Conservation (phyloP, 2,888 invertebrate genomes). For the Dryocosmus kuriphilus region DNA sequence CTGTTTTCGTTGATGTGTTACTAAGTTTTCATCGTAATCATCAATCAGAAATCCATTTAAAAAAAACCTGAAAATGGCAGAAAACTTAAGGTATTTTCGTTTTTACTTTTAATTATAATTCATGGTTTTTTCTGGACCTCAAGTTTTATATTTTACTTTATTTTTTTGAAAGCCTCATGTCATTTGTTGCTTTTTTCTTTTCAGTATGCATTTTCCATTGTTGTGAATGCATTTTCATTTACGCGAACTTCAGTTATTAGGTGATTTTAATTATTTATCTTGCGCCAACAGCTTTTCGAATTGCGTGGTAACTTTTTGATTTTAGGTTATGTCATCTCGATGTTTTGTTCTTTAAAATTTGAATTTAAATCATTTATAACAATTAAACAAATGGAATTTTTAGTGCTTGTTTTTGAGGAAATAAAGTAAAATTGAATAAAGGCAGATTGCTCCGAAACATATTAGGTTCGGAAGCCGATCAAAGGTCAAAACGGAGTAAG, state of each 20-base stretch:
- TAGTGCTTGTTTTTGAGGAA: not conserved
- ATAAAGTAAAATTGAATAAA: not conserved
- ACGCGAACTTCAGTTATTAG: not conserved
- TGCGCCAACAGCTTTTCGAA: not conserved
- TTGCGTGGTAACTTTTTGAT: not conserved
- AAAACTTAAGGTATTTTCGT: not conserved
- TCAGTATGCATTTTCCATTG: not conserved
- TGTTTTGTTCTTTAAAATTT: not conserved
- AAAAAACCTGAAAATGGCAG: not conserved
- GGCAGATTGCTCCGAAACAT: not conserved
- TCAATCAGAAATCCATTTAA: not conserved
- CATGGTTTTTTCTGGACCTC: not conserved
- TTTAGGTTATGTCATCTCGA: slow-evolving; percentile 2
- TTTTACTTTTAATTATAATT: not conserved
- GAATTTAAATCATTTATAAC: not conserved
- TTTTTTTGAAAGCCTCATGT: not conserved
- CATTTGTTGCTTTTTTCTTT: not conserved
- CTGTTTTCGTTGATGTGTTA: not conserved
- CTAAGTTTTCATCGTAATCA: not conserved
- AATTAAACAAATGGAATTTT: not conserved
- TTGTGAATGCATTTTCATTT: not conserved
- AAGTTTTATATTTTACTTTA: not conserved
- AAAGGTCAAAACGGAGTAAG: not conserved
- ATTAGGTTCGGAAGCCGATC: not conserved
- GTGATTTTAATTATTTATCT: not conserved